Base-by-base conservation (phyloP, 2,797 vertebrate species). In the Antennarius maculatus region DNA sequence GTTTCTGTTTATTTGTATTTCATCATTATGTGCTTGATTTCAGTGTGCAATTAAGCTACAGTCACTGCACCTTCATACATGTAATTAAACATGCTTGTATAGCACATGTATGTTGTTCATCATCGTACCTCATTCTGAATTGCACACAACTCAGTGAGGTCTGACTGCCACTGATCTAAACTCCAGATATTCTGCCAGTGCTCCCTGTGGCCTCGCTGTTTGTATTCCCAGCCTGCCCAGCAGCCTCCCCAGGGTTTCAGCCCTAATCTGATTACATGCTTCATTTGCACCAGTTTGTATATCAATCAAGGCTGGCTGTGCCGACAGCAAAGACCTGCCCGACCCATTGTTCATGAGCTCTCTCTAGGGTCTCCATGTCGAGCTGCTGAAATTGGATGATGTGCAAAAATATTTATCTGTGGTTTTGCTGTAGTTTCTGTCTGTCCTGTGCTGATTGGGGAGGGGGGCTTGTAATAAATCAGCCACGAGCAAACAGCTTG, bases 211-310 rank as follows among this genome's bases (percentile, higher is more conserved):
- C 76, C 79, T 81, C 34, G 6, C 76, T 56, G 82, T 79, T 67
- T 49, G 69, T 82, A 75, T 84, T 86, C 83, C 76, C 82, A 79
- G 75, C 73, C 74, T 63, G 74, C 77, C 65, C 71, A 17, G 71
- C 76, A 71, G 75, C 76, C 84, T 83, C 87, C 84, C 79, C 2
- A 6, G 76, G 76, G 83, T 78, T 66, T 66, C 80, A 48, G 62
- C 69, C 71, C 74, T 92, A 93, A 93, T 93, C 89, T 88, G 90
- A 93, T 93, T 93, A 90, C 89, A 91, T 81, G 92, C 90, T 90
- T 93, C 87, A 91, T 92, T 94, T 92, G 88, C 88, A 87, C 78
- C 84, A 80, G 89, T 92, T 91, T 92, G 89, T 90, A 89, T 89
- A 89, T 90, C 88, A 84, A 86, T 91, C 85, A 85, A 78, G 84